Conservation (phyloP, 2,113 vertebrate species). For the Calypte anna region DNA sequence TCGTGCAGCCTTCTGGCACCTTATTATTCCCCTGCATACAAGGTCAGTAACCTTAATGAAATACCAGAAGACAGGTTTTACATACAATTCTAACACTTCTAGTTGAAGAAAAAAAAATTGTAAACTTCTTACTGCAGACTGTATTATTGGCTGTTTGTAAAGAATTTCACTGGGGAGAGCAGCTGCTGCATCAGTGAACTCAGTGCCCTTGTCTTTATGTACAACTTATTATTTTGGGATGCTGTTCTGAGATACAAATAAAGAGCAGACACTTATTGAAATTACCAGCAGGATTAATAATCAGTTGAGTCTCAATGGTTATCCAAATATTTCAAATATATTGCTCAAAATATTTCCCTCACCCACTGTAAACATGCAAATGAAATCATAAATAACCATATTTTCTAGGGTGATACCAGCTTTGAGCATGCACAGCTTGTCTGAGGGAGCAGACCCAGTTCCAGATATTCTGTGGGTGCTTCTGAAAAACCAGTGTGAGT, state of each 20-base stretch:
- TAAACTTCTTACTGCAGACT: background rate
- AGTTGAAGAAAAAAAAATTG: slow-evolving; percentile 6
- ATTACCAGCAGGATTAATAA: background rate
- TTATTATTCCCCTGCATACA: background rate
- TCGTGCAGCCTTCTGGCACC: background rate
- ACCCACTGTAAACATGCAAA: background rate
- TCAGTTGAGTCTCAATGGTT: background rate
- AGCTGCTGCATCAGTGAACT: background rate
- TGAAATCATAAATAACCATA: background rate
- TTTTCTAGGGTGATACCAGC: background rate
- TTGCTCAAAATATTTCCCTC: background rate
- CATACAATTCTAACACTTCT: background rate
- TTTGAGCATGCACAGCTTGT: background rate
- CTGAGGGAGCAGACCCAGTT: background rate
- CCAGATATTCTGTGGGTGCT: too few relatives aligned
- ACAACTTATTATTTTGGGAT: background rate
- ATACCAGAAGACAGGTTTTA: background rate
- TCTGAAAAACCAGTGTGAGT: too few relatives aligned
- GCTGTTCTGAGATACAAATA: background rate
- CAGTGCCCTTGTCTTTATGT: background rate
- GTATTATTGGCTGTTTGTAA: background rate
- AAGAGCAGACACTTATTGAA: background rate
- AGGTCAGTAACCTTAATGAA: slow-evolving; percentile 40
- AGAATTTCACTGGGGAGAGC: background rate
- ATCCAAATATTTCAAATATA: background rate